Evolutionary conservation across 2,797 vertebrate species (phyloP).

Genomic region (Acrossocheilus fasciatus): DNA sequence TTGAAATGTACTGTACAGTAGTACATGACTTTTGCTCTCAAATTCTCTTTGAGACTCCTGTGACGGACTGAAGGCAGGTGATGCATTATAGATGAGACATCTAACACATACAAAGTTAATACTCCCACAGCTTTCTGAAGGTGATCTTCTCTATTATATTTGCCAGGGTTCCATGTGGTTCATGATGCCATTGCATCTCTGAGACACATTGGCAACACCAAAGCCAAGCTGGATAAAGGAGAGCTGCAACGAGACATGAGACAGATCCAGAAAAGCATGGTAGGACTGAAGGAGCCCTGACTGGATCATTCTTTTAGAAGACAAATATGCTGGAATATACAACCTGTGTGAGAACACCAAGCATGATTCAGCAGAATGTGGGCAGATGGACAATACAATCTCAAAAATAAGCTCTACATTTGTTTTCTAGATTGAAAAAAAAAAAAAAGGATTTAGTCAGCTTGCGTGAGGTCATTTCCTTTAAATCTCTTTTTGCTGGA

Average conservation of each 20-base stretch:
- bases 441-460: neutral
- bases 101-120: conserved; percentile 14
- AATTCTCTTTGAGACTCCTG: conserved; percentile 21
- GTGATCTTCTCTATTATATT: conserved; percentile 29
- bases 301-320: neutral
- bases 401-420: neutral
- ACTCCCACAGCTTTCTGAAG: conserved; percentile 44
- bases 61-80: conserved; percentile 40
- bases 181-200: conserved; percentile 82
- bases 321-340: neutral
- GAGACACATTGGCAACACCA: conserved; percentile 82
- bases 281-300: conserved; percentile 69
- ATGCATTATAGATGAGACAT: conserved; percentile 72
- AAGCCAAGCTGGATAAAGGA: conserved; percentile 81
- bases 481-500: conserved; percentile 1
- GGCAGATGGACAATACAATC: conserved; percentile 29
- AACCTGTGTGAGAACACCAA: neutral
- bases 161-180: conserved; percentile 83
- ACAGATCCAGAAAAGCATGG: conserved; percentile 68
- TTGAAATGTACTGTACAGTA: neutral
- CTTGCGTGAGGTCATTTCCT: neutral
- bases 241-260: conserved; percentile 79
- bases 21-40: conserved; percentile 47
- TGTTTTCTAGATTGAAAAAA: conserved; percentile 10
- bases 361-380: conserved; percentile 11